phyloP scores from a whole-genome alignment of 2,113 vertebrate genomes.

The Chaetodon trifascialis region DNA sequence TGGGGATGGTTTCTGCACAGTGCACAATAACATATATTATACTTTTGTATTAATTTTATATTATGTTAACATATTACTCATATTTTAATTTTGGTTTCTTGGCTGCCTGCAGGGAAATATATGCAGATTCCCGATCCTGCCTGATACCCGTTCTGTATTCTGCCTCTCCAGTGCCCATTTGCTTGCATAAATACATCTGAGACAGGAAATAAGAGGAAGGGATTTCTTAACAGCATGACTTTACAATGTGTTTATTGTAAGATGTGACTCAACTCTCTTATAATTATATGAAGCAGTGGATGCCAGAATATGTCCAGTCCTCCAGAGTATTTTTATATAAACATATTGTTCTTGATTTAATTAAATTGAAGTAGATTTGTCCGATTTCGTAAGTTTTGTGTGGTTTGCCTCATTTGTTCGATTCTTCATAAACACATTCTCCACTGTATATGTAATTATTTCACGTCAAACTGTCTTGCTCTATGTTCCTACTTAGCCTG shows the following conservation, averaged over 20 bases:
- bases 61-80: too few relatives aligned
- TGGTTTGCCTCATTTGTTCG: slow-evolving; percentile 11
- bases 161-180: slow-evolving; percentile 1
- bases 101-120: background rate
- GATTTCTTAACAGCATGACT: slow-evolving; percentile 9
- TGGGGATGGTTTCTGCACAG: slow-evolving; percentile 15
- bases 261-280: slow-evolving; percentile 23
- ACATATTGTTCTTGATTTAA: background rate
- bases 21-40: background rate
- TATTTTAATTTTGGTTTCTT: slow-evolving; percentile 23
- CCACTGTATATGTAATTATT: background rate
- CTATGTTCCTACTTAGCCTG: background rate
- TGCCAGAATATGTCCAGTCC: slow-evolving; percentile 8
- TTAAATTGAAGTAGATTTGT: background rate
- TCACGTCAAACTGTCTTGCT: background rate
- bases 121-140: slow-evolving; percentile 15
- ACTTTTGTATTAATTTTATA: too few relatives aligned
- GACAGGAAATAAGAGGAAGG: slow-evolving; percentile 13
- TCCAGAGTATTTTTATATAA: slow-evolving; percentile 1
- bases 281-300: slow-evolving; percentile 23
- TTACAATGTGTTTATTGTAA: slow-evolving; percentile 46
- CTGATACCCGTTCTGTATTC: background rate
- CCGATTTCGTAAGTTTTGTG: background rate
- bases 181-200: slow-evolving; percentile 16
- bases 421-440: slow-evolving; percentile 13